Evolutionary conservation across 2,113 vertebrate genomes (phyloP).

Genomic region (Caretta caretta): DNA sequence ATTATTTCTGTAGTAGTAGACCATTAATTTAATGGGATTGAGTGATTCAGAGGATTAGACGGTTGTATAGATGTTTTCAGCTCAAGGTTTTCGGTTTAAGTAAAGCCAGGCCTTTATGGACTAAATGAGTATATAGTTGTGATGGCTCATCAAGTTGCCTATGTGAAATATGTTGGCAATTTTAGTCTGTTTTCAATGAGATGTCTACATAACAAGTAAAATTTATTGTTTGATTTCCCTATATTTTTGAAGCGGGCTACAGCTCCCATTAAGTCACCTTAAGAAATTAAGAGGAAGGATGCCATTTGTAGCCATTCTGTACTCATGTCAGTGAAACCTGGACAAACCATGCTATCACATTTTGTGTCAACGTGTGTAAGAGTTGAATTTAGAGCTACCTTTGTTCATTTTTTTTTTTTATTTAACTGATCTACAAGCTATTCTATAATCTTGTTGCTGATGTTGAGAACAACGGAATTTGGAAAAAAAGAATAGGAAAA

Average conservation of each 20-base stretch:
- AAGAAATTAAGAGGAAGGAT: background rate
- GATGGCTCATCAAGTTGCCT: background rate
- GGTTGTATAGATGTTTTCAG: background rate
- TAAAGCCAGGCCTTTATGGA: background rate
- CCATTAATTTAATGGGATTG: background rate
- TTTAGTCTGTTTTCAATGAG: background rate
- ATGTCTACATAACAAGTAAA: background rate
- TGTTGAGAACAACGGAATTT: background rate
- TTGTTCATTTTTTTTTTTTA: background rate
- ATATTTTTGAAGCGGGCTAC: background rate
- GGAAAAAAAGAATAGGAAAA: background rate
- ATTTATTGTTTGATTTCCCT: background rate
- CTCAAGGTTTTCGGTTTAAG: background rate
- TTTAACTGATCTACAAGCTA: background rate
- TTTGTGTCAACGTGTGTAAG: background rate
- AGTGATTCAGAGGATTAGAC: background rate
- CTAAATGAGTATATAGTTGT: background rate
- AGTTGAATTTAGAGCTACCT: background rate
- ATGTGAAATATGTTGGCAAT: background rate
- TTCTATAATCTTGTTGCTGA: background rate
- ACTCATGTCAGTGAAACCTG: background rate
- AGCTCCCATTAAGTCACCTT: rapidly evolving
- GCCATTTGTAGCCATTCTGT: background rate
- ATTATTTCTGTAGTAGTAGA: background rate
- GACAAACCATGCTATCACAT: background rate